Percentiles rank a stretch among this genome's conserved stretches.
phyloP scores from a whole-genome alignment of 2,113 vertebrate species.

The Dipodomys ordii region DNA sequence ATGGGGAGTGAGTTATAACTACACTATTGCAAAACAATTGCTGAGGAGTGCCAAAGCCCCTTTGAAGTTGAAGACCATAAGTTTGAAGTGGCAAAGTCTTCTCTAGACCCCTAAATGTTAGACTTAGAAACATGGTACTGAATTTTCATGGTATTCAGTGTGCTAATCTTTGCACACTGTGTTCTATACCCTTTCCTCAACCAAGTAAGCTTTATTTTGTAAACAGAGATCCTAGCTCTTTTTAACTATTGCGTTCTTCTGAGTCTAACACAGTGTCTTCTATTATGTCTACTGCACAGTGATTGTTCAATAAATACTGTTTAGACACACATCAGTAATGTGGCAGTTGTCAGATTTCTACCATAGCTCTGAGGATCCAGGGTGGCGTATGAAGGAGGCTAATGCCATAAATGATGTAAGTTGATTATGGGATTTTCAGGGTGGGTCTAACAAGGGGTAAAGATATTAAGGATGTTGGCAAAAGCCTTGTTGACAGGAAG shows the following conservation, averaged over 20 bases:
- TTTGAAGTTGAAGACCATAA: neutral
- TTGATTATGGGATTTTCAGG: neutral
- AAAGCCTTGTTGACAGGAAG: conserved; percentile 11
- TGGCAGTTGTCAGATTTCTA: neutral
- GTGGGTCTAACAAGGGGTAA: neutral
- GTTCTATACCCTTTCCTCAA: no score
- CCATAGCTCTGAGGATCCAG: neutral
- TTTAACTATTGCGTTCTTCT: neutral
- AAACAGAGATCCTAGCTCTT: neutral
- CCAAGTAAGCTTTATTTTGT: neutral
- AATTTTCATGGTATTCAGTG: neutral
- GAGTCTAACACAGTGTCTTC: neutral
- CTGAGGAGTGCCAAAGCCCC: neutral
- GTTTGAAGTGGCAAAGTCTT: neutral
- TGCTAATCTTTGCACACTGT: neutral
- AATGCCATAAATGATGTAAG: neutral
- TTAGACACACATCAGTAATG: neutral
- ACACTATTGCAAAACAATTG: neutral
- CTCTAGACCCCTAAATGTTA: neutral
- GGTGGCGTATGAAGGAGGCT: neutral
- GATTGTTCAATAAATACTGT: neutral
- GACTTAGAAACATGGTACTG: neutral
- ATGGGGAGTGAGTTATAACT: neutral
- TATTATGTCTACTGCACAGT: neutral
- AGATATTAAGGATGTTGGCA: neutral